These are phyloP conservation scores for Odocoileus hemionus DNA, from an alignment of 2,113 vertebrate species.

Conservation along the genomic window DNA sequence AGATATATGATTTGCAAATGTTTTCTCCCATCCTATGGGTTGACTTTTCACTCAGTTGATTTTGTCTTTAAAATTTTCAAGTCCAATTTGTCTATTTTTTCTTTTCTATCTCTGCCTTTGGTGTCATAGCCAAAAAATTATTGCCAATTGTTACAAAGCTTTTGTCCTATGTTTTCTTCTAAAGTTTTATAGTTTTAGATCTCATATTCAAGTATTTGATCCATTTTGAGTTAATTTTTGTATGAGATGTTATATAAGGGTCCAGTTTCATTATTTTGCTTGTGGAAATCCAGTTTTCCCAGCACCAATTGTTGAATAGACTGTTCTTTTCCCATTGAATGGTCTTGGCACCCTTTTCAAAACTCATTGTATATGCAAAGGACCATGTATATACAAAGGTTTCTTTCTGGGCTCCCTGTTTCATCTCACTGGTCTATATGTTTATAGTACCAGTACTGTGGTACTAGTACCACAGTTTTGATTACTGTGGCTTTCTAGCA, in stretches of 20 bases:
- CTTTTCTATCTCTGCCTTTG: background rate
- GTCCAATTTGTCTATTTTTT: background rate
- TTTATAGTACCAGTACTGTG: background rate
- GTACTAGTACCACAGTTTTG: background rate
- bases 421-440: background rate
- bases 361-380: background rate
- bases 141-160: background rate
- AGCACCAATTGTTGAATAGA: background rate
- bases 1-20: background rate
- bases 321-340: background rate
- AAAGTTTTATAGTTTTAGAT: background rate
- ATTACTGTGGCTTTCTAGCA: background rate
- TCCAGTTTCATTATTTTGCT: background rate
- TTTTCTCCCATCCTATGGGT: background rate
- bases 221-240: background rate
- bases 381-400: background rate
- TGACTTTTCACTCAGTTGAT: background rate
- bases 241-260: background rate
- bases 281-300: background rate
- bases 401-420: background rate
- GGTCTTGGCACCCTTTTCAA: background rate
- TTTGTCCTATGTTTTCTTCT: background rate
- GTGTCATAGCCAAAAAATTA: background rate
- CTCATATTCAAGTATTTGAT: background rate
- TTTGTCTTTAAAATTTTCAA: background rate